phyloP scores from a whole-genome alignment of 2,113 vertebrate species.

The Cavia aperea region DNA sequence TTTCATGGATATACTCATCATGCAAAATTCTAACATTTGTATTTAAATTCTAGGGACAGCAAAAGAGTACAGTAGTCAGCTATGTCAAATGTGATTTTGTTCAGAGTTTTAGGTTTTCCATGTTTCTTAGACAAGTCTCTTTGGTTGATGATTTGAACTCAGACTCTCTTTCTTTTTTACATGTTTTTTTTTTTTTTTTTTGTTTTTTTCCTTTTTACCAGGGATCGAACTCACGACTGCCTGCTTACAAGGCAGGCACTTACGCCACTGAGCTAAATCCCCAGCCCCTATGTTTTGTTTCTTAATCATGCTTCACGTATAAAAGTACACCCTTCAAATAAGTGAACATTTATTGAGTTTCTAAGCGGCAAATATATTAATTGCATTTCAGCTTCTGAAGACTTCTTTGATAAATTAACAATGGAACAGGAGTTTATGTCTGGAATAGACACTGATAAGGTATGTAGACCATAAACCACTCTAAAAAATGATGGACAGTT shows the following conservation, averaged over 20 bases:
- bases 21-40: neutral
- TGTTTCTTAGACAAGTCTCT: neutral
- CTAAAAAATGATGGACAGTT: no score
- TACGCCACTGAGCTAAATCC: no score
- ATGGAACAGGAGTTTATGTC: conserved; percentile 99
- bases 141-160: neutral
- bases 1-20: neutral
- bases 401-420: conserved; percentile 97
- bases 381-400: conserved; percentile 89
- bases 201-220: no score
- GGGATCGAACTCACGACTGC: no score
- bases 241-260: no score
- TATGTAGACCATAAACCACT: conserved; percentile 63
- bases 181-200: neutral
- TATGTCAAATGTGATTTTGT: accelerated
- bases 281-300: neutral
- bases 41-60: neutral
- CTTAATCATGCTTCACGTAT: neutral
- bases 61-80: accelerated
- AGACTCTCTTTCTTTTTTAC: neutral
- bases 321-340: neutral
- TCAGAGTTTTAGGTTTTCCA: neutral
- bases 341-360: neutral
- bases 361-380: conserved; percentile 38
- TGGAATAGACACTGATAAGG: conserved; percentile 98